phyloP scores from a whole-genome alignment of 2,888 invertebrate genomes.

The Dicroscelio sp. region DNA sequence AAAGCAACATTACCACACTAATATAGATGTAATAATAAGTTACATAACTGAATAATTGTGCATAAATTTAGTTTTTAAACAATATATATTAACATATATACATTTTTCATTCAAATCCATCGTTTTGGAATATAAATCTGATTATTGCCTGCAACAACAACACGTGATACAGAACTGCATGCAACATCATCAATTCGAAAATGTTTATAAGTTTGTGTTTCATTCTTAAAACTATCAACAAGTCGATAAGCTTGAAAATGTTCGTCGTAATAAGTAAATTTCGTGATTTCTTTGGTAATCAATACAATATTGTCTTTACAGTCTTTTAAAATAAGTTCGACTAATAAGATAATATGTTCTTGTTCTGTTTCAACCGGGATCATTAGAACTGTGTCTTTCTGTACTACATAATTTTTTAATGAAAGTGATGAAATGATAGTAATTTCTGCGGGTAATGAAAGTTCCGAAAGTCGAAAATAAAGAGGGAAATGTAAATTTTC shows the following conservation, averaged over 20 bases:
- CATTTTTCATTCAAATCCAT: background rate
- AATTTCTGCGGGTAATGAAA: background rate
- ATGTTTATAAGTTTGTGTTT: background rate
- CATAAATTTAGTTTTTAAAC: no score
- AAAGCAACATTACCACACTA: no score
- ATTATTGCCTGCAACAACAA: background rate
- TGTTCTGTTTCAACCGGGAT: slow-evolving; percentile 12
- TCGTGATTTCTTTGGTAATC: background rate
- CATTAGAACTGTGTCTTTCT: slow-evolving; percentile 20
- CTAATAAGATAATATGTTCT: slow-evolving; percentile 28
- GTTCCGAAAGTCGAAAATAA: background rate
- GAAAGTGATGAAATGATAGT: background rate
- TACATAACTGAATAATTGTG: no score
- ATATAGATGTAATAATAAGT: no score
- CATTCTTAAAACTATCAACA: background rate
- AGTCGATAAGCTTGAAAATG: slow-evolving; percentile 20
- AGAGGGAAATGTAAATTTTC: background rate
- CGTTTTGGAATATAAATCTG: background rate
- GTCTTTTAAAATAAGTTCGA: background rate
- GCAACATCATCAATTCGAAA: background rate
- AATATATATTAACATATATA: no score
- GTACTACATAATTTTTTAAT: background rate
- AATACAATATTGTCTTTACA: background rate
- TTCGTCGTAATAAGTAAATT: slow-evolving; percentile 5
- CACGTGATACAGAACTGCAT: background rate